Base-by-base conservation (phyloP, 1,140 invertebrate genomes). In the Pachyrhynchus sulphureomaculatus region DNA sequence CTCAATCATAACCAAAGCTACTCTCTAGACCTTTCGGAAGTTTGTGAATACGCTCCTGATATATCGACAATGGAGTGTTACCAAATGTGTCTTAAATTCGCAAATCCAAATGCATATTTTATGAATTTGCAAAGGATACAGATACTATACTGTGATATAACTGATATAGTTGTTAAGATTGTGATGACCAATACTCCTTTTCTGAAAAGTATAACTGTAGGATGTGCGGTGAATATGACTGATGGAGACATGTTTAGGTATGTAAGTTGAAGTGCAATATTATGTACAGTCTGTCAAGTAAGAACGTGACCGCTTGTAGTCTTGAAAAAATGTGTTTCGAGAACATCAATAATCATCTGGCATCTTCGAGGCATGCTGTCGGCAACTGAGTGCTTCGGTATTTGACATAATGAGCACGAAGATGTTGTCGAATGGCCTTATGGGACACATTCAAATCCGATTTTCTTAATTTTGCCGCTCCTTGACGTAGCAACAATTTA, bases 171-270 rank as follows among this genome's bases (percentile, higher is more conserved):
- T 23, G 65, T 86, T 2, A 84, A 81, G 66, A 80, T 81, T 62
- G 73, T 86, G 29, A 80, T 87, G 69, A 82, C 80, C 52, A 79
- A 78, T 41, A 78, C 76, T 62, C 84, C 82, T 2, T 80, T 80
- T 51, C 69, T 86, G 0, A 83, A 81, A 69, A 81, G 83, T 36
- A 68, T 86, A 44, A 81, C 84, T 1, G 80, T 86, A n/a, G 84
- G 81, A 1, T 82, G 83, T 64, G 77, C 79, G 67, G 75, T 83
- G n/a, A 79, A 79, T 62, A 72, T 84, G 66, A 82, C 81, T 20
- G 85, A 87, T 69, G 80, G 82, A 36, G 85, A 87, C 73, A 80
- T 86, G 61, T 77, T 83, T 54, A 78, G 49, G 59, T 62, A 37
- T 42, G 37, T 44, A 4, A 3, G 2, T 4, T 9, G 2, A 20